Evolutionary conservation across 2,113 vertebrate species (phyloP), one percentile per base, ranked within the genome.

Genomic region (Microtus ochrogaster): DNA sequence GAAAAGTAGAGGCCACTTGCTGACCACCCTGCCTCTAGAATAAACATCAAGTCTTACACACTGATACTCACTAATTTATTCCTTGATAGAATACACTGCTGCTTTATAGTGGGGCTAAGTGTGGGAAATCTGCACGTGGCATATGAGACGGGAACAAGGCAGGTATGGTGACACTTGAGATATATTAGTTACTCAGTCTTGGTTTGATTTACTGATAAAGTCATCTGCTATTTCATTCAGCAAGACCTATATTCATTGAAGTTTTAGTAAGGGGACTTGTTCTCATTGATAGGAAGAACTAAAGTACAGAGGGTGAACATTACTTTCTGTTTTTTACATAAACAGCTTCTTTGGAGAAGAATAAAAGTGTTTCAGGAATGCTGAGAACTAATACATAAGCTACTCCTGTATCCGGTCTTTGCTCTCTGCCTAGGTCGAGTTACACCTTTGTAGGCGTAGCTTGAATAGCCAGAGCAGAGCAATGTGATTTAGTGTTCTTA

Each of bases 311-410:
- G 22, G 83, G 28, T 33, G 28, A 78, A 41, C 17, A 78, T 89
- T 47, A 41, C 72, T 88, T 91, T 78, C n/a, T 39, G 24, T 66
- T 89, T 88, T 24, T 0, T 39, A 21, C 52, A 24, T 70, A 63
- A 96, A 65, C 33, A 36, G 68, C 30, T 89, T 89, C 21, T 92
- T 91, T 83, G 77, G 65, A 24, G 39, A 93, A 82, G 33, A 93
- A 41, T 28, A 86, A 65, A 47, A 30, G 4, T 61, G 21, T 63
- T 88, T 41, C 78, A 33, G 61, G 85, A 82, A 41, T 94, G 5
- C 65, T 90, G 79, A 72, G 44, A 89, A 21, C 10, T 65, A 91
- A 78, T 33, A 82, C 28, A 49, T 41, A 89, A 70, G 13, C 5
- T 68, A 49, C 89, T 86, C 33, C 30, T 83, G 85, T 65, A 30